Evolutionary conservation across 2,113 vertebrate genomes (phyloP).

Genomic region (Semnornis frantzii): DNA sequence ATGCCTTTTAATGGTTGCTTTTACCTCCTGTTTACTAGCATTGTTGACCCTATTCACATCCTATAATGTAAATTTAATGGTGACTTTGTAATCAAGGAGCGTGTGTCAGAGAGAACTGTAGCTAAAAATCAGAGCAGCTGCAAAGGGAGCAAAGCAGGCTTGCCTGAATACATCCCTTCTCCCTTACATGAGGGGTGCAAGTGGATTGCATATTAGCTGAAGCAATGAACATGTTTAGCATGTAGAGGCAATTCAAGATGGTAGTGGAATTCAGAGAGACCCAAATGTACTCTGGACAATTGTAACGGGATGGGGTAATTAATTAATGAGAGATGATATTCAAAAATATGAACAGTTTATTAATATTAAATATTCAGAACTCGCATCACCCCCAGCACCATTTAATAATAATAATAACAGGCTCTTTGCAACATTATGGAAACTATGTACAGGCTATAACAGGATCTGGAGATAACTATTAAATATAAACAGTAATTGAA

Average conservation of each 20-base stretch:
- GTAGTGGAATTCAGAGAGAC: neutral
- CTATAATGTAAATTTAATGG: slow-evolving; percentile 57
- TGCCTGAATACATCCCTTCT: neutral
- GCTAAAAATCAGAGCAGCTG: neutral
- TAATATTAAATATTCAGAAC: no score
- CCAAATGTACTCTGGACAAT: neutral
- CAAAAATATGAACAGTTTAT: no score
- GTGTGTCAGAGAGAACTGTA: neutral
- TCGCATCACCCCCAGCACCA: no score
- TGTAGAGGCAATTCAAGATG: neutral
- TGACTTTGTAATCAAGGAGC: slow-evolving; percentile 31
- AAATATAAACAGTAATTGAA: no score
- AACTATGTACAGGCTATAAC: no score
- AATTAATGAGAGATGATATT: no score
- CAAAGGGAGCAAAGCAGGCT: neutral
- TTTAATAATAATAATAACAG: no score
- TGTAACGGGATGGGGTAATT: no score
- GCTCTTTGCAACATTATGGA: no score
- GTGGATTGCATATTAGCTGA: neutral
- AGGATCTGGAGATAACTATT: no score
- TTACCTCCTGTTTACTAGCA: slow-evolving; percentile 57
- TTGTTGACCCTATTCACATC: slow-evolving; percentile 22
- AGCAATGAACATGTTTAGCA: neutral
- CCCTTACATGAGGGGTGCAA: neutral
- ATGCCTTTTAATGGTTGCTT: slow-evolving; percentile 57